Percentiles rank a stretch among this genome's conserved stretches.
These are phyloP conservation scores for Lasioglossum oenotherae DNA, from an alignment of 2,888 invertebrate species.

Conservation along the genomic window DNA sequence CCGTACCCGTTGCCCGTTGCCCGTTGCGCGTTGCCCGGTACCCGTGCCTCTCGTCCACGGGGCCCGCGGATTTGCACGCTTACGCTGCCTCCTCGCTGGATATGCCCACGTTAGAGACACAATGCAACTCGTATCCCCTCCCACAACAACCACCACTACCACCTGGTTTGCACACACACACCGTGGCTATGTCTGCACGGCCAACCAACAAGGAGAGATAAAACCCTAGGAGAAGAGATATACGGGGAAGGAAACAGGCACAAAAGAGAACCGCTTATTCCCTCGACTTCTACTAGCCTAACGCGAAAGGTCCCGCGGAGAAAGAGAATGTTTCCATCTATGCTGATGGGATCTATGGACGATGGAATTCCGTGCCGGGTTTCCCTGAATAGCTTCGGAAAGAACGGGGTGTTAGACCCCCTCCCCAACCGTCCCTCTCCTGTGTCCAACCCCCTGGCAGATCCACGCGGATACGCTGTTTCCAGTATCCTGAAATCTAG, in stretches of 20 bases:
- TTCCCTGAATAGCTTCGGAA: conserved; percentile 36
- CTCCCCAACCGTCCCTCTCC: neutral
- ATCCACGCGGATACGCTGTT: neutral
- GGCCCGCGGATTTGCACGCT: conserved; percentile 57
- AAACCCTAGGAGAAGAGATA: conserved; percentile 16
- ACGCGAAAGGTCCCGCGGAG: conserved; percentile 62
- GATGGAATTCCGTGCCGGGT: conserved; percentile 50
- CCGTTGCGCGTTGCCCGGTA: neutral
- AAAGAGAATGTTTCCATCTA: conserved; percentile 70
- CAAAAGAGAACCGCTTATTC: conserved; percentile 66
- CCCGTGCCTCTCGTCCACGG: conserved; percentile 24
- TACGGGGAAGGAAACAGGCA: conserved; percentile 40
- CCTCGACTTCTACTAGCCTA: conserved; percentile 57
- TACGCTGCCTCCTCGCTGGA: conserved; percentile 28
- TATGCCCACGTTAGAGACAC: conserved; percentile 63
- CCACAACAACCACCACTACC: neutral
- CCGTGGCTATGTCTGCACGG: neutral
- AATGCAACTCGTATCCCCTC: conserved; percentile 37
- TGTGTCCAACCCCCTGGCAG: neutral
- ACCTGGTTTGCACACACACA: neutral
- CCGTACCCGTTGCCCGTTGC: no score
- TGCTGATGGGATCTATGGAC: conserved; percentile 68
- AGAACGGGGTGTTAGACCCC: neutral
- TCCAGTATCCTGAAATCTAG: neutral
- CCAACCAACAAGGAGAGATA: conserved; percentile 21